Evolutionary conservation across 2,113 vertebrate genomes (phyloP), one percentile per base, ranked within the genome.

Genomic region (Peromyscus maniculatus): DNA sequence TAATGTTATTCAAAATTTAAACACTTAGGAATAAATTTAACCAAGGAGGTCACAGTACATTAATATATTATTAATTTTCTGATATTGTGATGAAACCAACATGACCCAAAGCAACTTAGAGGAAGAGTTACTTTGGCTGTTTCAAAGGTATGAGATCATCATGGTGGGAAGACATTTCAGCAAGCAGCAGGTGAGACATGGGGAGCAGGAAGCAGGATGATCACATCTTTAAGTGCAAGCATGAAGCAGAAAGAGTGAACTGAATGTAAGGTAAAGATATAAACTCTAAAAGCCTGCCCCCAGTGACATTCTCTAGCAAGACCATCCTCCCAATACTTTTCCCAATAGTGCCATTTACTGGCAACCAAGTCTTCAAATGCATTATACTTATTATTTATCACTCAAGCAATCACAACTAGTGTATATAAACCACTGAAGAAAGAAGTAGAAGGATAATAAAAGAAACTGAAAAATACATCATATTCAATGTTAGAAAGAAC

Each of bases 11-110:
- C 59, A 83, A 94, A 82, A 31, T 67, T 9, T n/a, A 82, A 80
- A 80, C 5, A 84, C 19, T 33, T 46, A 72, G 12, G 16, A 89
- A 46, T 80, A 89, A n/a, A 21, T 71, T n/a, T 64, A 82, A 62
- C 4, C 16, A 72, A 28, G 28, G 10, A 82, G 1, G 3, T 0
- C 11, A 15, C 17, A 36, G 7, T 28, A 62, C 11, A 5, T 0
- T 80, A 31, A 71, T 36, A 36, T 78, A 49, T 31, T 78, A 69
- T 16, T 31, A 28, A 4, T 52, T 78, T 52, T 78, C 1, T 31
- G 13, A 49, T 78, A 52, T 31, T 52, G 28, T 78, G 6, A 52
- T 78, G 3, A 49, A 78, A 52, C 49, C 31, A 78, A 49, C 3
- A 52, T 78, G 26, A 78, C 28, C 46, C 16, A 78, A 52, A 6